Base-by-base conservation (phyloP, 2,113 vertebrate genomes). In the Danio rerio region DNA sequence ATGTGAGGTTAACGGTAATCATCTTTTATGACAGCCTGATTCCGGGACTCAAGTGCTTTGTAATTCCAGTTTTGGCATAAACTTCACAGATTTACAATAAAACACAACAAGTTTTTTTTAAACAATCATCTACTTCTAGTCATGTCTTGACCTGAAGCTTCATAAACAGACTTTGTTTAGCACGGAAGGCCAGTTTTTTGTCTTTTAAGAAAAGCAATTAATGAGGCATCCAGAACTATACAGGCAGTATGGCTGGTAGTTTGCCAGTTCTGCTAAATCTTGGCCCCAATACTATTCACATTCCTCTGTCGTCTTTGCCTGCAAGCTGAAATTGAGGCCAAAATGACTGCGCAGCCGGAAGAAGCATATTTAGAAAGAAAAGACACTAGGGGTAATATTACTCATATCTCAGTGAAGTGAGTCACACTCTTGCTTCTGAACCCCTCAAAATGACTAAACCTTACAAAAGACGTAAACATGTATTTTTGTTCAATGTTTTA, bases 1-100 rank as follows among this genome's bases (percentile, higher is more conserved):
- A 62, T 21, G 58, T 63, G 40, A 74, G 16, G 21, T 55, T 18
- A 31, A 15, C 75, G n/a, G 80, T 52, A 43, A 18, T 59, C 18
- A 31, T 76, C 7, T 10, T 74, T 82, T 70, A 75, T 61, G 61
- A 68, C 53, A 15, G 66, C 49, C 45, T 68, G 11, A 47, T 78
- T 84, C 74, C 69, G 40, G 61, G 79, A 86, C 50, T 52, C 45
- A 31, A 49, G 43, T 49, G 73, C 11, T 15, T 11, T 76, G 55
- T 61, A 59, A 76, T 61, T 61, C 42, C 10, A 47, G 43, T 5
- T 21, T 61, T 61, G 56, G 56, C 56, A 45, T 47, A 40, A 20
- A n/a, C 40, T 76, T 49, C 6, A 47, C 43, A 10, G 11, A 7
- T 15, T 21, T 7, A 45, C 73, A 76, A 16, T 9, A 15, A 75